Evolutionary conservation across 2,888 invertebrate genomes (phyloP).

Genomic region (Nesidiocoris tenuis): DNA sequence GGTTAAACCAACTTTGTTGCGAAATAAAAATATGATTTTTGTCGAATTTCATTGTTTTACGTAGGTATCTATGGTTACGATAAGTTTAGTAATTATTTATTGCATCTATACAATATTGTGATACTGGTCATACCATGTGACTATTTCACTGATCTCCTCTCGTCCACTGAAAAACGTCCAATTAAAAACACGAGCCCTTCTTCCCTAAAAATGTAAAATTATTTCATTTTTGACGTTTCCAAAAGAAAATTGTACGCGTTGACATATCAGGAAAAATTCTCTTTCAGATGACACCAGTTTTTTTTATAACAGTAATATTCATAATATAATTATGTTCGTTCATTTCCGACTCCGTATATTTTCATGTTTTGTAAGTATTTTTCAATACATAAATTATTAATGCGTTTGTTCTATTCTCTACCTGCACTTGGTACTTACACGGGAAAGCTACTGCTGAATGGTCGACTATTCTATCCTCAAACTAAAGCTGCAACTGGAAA

Average conservation of each 20-base stretch:
- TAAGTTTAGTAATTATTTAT: no score
- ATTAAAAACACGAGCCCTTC: not conserved
- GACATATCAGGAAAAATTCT: not conserved
- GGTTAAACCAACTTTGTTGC: not conserved
- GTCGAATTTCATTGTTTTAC: not conserved
- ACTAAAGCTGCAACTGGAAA: no score
- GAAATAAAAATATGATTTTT: not conserved
- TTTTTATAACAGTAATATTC: no score
- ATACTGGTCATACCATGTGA: not conserved
- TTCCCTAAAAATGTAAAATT: not conserved
- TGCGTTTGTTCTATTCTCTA: not conserved
- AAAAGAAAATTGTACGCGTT: not conserved
- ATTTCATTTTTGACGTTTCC: not conserved
- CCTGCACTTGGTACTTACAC: no score
- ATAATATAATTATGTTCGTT: no score
- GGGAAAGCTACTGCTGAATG: no score
- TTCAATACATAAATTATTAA: constrained; percentile 5
- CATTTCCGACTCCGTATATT: no score
- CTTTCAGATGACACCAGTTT: not conserved
- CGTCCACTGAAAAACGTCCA: not conserved
- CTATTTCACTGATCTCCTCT: not conserved
- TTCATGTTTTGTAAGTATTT: constrained; percentile 28
- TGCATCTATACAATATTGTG: not conserved
- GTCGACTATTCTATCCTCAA: no score
- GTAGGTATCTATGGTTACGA: no score